Evolutionary conservation across 2,888 invertebrate species (phyloP), one percentile per base, ranked within the genome.

Genomic region (Philaethria dido): DNA sequence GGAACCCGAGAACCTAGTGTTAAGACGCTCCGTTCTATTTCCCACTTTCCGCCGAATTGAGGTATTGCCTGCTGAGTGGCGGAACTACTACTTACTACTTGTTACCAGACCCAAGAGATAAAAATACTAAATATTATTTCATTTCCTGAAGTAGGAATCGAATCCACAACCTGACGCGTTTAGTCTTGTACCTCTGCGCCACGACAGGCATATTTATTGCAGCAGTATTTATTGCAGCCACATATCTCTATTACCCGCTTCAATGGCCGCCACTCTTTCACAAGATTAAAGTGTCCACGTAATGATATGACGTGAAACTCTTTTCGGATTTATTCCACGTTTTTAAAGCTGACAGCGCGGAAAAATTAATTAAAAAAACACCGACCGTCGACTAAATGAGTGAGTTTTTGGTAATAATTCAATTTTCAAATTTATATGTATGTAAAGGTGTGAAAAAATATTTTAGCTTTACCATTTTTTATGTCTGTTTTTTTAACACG

Each of bases 271-370:
- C 8, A 29, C 59, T 60, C 45, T 60, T 45, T 44, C 18, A 60
- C 18, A 4, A 60, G 59, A 60, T 60, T 60, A 60, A 60, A 44
- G 16, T 60, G 59, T 45, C 59, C 39, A 42, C 29, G 29, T 45
- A 45, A 45, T 60, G 29, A 45, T 60, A 60, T 60, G 44, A 25
- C 44, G 57, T 57, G 33, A 63, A 64, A 39, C 64, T 64, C 54
- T 55, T 47, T 57, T 39, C 18, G 36, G 47, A 64, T 64, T 57
- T 64, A 57, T 64, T 48, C 39, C 39, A 16, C 57, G 14, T 55
- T 55, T n/a, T 48, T 16, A 64, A 57, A 64, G 42, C 22, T 33
- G 22, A 48, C 54, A 11, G 45, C 3, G n/a, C n/a, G 20, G 20
- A 63, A 55, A 57, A 22, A 39, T 39, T 22, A 22, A 57, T 57